These are phyloP conservation scores for Cephus spinipes DNA, from an alignment of 2,888 invertebrate species.

Conservation along the genomic window DNA sequence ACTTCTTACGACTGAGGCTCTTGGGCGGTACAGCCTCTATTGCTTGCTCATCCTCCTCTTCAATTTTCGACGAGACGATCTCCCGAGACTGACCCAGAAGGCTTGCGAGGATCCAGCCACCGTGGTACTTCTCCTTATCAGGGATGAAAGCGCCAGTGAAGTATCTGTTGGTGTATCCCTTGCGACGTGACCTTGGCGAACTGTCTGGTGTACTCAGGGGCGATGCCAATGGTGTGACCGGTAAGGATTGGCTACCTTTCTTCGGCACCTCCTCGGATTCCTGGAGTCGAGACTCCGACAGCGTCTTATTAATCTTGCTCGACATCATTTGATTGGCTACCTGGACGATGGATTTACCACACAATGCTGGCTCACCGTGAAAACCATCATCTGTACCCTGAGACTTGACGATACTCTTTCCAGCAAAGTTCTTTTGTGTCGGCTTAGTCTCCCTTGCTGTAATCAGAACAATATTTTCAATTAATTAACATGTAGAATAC, in stretches of 20 bases:
- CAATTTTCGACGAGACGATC: constrained; percentile 71
- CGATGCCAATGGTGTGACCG: constrained; percentile 76
- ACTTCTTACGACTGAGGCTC: constrained; percentile 62
- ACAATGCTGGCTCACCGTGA: constrained; percentile 74
- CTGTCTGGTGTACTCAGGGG: constrained; percentile 72
- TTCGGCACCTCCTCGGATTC: constrained; percentile 30
- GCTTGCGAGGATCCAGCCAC: constrained; percentile 77
- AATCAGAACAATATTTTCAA: constrained; percentile 1
- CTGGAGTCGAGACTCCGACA: constrained; percentile 12
- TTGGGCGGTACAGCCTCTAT: constrained; percentile 45
- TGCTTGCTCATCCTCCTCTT: constrained; percentile 69
- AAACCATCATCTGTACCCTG: constrained; percentile 78
- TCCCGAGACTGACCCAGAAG: constrained; percentile 76
- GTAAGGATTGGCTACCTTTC: constrained; percentile 77
- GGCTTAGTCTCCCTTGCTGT: constrained; percentile 32
- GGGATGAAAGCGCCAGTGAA: constrained; percentile 69
- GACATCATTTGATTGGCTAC: constrained; percentile 66
- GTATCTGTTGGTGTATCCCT: constrained; percentile 71
- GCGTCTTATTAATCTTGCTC: constrained; percentile 41
- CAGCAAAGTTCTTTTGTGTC: constrained; percentile 29
- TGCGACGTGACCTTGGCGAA: constrained; percentile 71
- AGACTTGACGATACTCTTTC: constrained; percentile 63
- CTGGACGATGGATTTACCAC: constrained; percentile 74
- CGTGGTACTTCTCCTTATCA: constrained; percentile 64
- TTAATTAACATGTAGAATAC: neutral